Evolutionary conservation across 2,797 vertebrate genomes (phyloP).

Genomic region (Dipus sagitta): DNA sequence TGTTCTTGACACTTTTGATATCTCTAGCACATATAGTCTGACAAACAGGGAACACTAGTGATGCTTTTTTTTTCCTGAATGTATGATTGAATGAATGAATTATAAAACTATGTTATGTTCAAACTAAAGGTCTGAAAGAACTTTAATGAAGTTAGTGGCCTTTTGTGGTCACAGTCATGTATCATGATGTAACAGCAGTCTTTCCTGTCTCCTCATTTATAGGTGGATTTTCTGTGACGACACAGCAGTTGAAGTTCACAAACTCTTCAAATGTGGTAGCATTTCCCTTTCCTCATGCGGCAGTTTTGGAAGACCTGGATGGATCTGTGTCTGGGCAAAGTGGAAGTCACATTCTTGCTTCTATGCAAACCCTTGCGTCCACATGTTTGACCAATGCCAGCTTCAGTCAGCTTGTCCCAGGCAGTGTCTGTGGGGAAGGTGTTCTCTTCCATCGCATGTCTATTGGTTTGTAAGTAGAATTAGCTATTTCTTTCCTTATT

Average conservation of each 20-base stretch:
- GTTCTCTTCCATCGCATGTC: slow-evolving; percentile 87
- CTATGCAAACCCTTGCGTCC: slow-evolving; percentile 76
- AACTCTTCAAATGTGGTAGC: slow-evolving; percentile 84
- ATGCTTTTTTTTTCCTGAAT: not conserved
- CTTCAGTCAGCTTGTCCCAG: slow-evolving; percentile 79
- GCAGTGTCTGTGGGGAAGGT: slow-evolving; percentile 83
- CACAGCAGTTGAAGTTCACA: slow-evolving; percentile 79
- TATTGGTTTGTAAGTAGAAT: slow-evolving; percentile 87
- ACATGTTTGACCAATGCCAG: slow-evolving; percentile 80
- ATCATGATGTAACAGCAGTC: not conserved
- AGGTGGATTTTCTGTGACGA: slow-evolving; percentile 88
- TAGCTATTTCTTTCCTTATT: not conserved
- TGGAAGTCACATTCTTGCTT: slow-evolving; percentile 83
- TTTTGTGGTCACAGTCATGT: not conserved
- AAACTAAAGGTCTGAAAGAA: not conserved
- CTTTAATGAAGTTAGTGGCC: not conserved
- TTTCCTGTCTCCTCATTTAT: slow-evolving; percentile 47
- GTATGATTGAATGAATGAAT: not conserved
- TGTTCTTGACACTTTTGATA: fast-evolving
- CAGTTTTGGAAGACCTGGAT: slow-evolving; percentile 87
- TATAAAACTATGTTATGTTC: not conserved
- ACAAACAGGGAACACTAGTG: not conserved
- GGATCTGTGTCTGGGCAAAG: slow-evolving; percentile 84
- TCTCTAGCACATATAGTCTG: not conserved
- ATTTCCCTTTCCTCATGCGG: slow-evolving; percentile 88